Evolutionary conservation across 1,140 invertebrate species (phyloP), one percentile per base, ranked within the genome.

Genomic region (Cydia amplana): DNA sequence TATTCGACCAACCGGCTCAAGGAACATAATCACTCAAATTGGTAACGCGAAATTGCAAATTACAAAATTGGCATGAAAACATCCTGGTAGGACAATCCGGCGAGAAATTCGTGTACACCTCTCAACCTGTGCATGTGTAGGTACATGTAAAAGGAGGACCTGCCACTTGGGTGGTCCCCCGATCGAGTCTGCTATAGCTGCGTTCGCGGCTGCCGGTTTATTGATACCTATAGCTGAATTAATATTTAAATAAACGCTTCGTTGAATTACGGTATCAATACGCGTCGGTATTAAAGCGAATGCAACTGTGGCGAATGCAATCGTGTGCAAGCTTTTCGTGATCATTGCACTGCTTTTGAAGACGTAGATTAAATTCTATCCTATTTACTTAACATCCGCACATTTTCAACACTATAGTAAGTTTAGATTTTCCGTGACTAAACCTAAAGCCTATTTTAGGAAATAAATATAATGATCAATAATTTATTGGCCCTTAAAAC

Each of bases 101-200:
- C 73, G 36, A 76, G 76, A 76, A 75, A 74, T 78, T 78, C 63
- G 64, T 75, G 74, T 73, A 70, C 23, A 75, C 74, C 25, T 77
- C 76, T 79, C 77, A 67, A 73, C 63, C 51, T 75, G 73, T 74
- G 36, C 63, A 74, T n/a, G 64, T 60, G 36, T 70, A 74, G 28
- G 14, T 80, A 80, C 80, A 76, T 67, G 74, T 79, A 82, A 80
- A 74, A 80, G 78, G 82, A 80, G 75, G 87, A 77, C 81, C 81
- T 79, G 85, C 85, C 51, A 81, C 87, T 74, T 92, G 91, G 91
- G 91, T 92, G 91, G 91, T 92, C 91, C 36, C 82, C 73, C 80
- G 77, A 87, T 64, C 49, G 32, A 49, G 78, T 76, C 76, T 82
- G 80, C 82, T 78, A 76, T 82, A 83, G 80, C 74, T 79, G 74